Evolutionary conservation across 1,140 invertebrate species (phyloP).

Genomic region (Dufourea novaeangliae): DNA sequence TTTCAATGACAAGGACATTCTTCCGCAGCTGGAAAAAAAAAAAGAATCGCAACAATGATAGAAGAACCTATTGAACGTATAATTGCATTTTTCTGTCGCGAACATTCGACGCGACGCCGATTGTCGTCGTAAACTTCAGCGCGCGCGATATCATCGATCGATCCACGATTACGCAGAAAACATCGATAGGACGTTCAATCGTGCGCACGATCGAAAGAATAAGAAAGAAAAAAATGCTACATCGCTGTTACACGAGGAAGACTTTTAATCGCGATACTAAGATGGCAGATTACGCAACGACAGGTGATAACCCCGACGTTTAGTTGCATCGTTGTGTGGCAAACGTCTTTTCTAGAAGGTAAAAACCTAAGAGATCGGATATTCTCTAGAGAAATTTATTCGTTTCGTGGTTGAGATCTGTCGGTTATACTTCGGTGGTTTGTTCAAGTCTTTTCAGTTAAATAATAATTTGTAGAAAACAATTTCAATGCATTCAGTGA

Average conservation of each 20-base stretch:
- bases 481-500: no score
- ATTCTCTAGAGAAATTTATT: not conserved
- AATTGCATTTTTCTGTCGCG: not conserved
- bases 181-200: not conserved
- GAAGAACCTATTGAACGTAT: not conserved
- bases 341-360: not conserved
- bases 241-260: not conserved
- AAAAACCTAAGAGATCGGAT: not conserved
- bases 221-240: not conserved
- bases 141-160: not conserved
- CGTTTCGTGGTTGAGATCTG: not conserved
- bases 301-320: not conserved
- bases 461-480: no score
- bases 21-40: no score
- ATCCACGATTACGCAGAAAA: constrained; percentile 9
- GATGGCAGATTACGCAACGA: constrained; percentile 19
- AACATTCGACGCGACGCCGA: not conserved
- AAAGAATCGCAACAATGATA: not conserved
- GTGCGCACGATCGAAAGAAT: not conserved
- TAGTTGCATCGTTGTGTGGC: not conserved
- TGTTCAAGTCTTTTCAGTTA: no score
- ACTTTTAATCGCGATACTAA: constrained; percentile 9
- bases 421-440: no score
- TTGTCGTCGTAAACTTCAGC: not conserved
- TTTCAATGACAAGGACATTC: no score